Base-by-base conservation (phyloP, 2,888 invertebrate species). In the Aradus depressus region DNA sequence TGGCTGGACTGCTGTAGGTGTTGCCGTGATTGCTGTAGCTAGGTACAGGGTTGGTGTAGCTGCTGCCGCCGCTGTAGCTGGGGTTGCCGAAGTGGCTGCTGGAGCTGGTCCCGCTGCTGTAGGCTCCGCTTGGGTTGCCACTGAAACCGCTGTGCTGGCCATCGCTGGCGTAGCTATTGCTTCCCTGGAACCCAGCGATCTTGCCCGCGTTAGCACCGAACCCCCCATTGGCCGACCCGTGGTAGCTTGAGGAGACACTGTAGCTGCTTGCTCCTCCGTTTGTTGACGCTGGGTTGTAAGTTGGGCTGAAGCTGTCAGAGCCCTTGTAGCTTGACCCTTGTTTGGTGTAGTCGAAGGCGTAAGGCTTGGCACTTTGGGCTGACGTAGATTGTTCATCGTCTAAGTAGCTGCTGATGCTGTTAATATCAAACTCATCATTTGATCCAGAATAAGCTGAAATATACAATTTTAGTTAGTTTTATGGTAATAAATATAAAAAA, bases 341-440 rank as follows among this genome's bases (percentile, higher is more conserved):
- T 14, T 26, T 39, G 19, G 32, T 32, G 23, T 41, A 23, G 34
- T 34, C 45, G 31, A 28, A 41, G 14, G 37, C 25, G 37, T 51
- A 51, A n/a, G 42, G 35, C 23, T 51, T 51, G 41, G 50, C 50
- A 8, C 37, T 31, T 2, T 21, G 6, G 4, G 35, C 45, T 1
- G 32, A n/a, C 12, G 50, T 45, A 3, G 44, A 23, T 4, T 14
- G 19, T 10, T 51, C 54, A 21, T 55, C 55, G 37, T 55, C 55
- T 23, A 55, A 38, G 19, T 50, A 55, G 8, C 53, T 51, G 38
- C 55, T 55, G 28, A 55, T 55, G 43, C 55, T 55, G 50, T 55
- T 53, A 6, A 55, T 47, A 34, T 55, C 55, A 25, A 55, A 55
- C 16, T 45, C 50, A 23, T 52, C 55, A 16, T 50, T 47, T 3